Evolutionary conservation across 2,113 vertebrate species (phyloP), one percentile per base, ranked within the genome.

Genomic region (Odontophorus gujanensis): DNA sequence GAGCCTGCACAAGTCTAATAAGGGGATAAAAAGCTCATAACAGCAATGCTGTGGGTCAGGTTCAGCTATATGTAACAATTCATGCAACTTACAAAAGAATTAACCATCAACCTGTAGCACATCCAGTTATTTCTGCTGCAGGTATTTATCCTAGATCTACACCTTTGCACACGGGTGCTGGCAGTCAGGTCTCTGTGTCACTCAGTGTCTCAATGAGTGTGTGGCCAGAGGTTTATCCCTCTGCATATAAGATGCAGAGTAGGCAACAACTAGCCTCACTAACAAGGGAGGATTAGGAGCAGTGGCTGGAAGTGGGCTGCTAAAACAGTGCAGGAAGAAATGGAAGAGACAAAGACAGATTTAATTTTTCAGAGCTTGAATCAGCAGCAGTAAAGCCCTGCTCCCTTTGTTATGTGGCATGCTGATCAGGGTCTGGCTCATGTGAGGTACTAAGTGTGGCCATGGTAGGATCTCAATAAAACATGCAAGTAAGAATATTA

Each of bases 21-120:
- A 85, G 50, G 75, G 89, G 81, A 92, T 48, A 91, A 59, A 94
- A 86, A 34, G 53, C 80, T 83, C 85, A 47, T 48, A 71, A 75
- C 43, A 85, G 55, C 72, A 57, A 78, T 32, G 51, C 34, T 12
- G 76, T 22, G 69, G 65, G 61, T 61, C 61, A 0, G 0, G 68
- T 74, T 85, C 28, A 25, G 80, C 82, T 74, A 87, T 62, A 32
- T 47, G 86, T 38, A 75, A 55, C 68, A 68, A 57, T 26, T 68
- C 61, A 57, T 75, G 65, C 94, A 72, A 63, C 38, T 65, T 68
- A 58, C 51, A 67, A 57, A 5, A 57, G 24, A 72, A 83, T 24
- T n/a, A 25, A 80, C 21, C n/a, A 34, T 40, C 59, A 36, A 14
- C 50, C 36, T 50, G 36, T 72, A 68, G 77, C 83, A 68, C 63